A percentile compares a stretch with the other conserved stretches of the same genome.
Evolutionary conservation across 1,140 invertebrate species (phyloP).

Genomic region (Bemisia tabaci): DNA sequence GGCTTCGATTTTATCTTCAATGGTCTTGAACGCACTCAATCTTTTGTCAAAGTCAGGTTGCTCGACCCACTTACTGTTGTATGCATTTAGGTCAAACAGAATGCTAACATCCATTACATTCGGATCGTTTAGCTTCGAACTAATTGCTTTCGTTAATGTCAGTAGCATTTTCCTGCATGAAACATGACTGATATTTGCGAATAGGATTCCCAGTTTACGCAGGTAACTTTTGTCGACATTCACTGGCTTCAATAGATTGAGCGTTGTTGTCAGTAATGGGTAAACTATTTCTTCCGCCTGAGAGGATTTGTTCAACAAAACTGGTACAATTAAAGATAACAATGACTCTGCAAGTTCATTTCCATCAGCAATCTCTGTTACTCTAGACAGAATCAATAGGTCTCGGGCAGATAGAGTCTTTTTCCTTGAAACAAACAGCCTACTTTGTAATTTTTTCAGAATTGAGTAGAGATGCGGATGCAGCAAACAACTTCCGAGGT

Average conservation of each 20-base stretch:
- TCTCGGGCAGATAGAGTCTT: constrained; percentile 35
- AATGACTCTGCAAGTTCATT: constrained; percentile 47
- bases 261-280: constrained; percentile 52
- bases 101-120: constrained; percentile 18
- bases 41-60: constrained; percentile 80
- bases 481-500: constrained; percentile 57
- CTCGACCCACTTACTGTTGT: constrained; percentile 69
- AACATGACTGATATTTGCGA: constrained; percentile 41
- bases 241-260: constrained; percentile 56
- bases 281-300: constrained; percentile 42
- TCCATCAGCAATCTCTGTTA: constrained; percentile 51
- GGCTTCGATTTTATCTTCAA: constrained; percentile 42
- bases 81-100: constrained; percentile 55
- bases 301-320: constrained; percentile 47
- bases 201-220: constrained; percentile 46
- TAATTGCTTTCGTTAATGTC: constrained; percentile 10
- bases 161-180: constrained; percentile 40
- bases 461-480: constrained; percentile 56
- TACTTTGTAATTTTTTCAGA: constrained; percentile 51
- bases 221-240: constrained; percentile 47
- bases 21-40: constrained; percentile 51
- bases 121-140: background rate
- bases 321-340: constrained; percentile 54
- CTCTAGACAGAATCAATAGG: constrained; percentile 60
- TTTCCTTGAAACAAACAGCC: constrained; percentile 31